phyloP scores from a whole-genome alignment of 2,113 vertebrate species.

The Caretta caretta region DNA sequence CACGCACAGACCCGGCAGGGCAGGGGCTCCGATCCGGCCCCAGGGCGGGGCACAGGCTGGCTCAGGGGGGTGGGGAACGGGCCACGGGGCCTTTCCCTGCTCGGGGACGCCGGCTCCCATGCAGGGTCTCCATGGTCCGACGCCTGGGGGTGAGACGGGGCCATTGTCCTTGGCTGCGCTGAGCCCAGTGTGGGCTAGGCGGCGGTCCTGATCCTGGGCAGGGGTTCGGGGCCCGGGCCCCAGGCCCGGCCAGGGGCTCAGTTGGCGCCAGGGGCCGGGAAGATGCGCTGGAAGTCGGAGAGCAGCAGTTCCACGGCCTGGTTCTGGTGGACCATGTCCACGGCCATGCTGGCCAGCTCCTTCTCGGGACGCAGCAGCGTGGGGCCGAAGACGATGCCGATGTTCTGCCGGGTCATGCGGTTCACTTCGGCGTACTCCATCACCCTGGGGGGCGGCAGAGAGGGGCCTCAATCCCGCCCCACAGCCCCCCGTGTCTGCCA shows the following conservation, averaged over 20 bases:
- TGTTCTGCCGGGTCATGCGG: slow-evolving; percentile 93
- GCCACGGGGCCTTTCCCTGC: background rate
- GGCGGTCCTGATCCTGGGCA: too few relatives aligned
- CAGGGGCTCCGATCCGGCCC: too few relatives aligned
- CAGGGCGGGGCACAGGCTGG: too few relatives aligned
- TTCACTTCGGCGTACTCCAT: slow-evolving; percentile 83
- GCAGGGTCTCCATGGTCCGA: too few relatives aligned
- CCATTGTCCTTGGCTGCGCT: background rate
- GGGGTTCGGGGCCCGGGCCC: too few relatives aligned
- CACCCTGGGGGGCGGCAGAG: slow-evolving; percentile 77
- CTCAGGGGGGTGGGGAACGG: fast-evolving
- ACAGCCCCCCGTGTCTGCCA: too few relatives aligned
- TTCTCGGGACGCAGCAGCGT: slow-evolving; percentile 90
- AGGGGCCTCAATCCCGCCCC: too few relatives aligned
- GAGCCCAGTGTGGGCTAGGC: background rate
- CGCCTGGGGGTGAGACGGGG: background rate
- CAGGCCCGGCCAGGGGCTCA: too few relatives aligned
- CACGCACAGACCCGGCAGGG: too few relatives aligned
- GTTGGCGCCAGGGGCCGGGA: slow-evolving; percentile 45
- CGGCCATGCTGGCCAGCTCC: slow-evolving; percentile 86
- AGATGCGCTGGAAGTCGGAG: slow-evolving; percentile 83
- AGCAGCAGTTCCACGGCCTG: slow-evolving; percentile 92
- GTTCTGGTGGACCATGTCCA: slow-evolving; percentile 88
- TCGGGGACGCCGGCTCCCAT: fast-evolving
- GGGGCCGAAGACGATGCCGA: slow-evolving; percentile 95